phyloP scores from a whole-genome alignment of 2,888 invertebrate species.

The Syrphus vitripennis region DNA sequence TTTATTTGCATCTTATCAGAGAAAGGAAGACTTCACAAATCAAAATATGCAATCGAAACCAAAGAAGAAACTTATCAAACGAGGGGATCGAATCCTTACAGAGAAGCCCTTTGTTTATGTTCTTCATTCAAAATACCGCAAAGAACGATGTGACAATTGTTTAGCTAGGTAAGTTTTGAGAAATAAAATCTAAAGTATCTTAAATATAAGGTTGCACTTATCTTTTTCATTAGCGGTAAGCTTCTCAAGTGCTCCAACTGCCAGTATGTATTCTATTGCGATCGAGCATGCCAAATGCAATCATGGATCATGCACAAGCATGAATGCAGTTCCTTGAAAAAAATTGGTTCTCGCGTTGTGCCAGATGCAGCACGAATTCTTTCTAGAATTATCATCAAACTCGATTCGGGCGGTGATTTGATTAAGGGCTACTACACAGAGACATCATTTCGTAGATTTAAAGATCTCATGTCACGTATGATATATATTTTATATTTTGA shows the following conservation, averaged over 20 bases:
- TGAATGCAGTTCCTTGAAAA: constrained; percentile 90
- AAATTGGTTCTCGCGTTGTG: constrained; percentile 86
- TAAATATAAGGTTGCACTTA: not conserved
- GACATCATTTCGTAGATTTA: constrained; percentile 88
- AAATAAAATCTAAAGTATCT: constrained; percentile 6
- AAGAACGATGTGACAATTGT: constrained; percentile 89
- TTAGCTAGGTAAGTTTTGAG: constrained; percentile 86
- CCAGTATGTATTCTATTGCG: constrained; percentile 92
- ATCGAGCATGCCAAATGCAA: constrained; percentile 89
- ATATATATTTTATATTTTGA: not conserved
- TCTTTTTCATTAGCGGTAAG: constrained; percentile 83
- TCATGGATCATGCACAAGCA: constrained; percentile 92
- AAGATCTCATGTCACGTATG: constrained; percentile 95
- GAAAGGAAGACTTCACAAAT: not conserved
- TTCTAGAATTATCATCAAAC: constrained; percentile 85
- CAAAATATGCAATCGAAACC: constrained; percentile 48
- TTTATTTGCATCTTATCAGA: not conserved
- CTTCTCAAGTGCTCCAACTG: constrained; percentile 92
- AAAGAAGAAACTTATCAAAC: constrained; percentile 75
- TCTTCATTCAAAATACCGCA: constrained; percentile 86
- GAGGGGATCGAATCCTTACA: constrained; percentile 86
- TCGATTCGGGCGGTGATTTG: constrained; percentile 85
- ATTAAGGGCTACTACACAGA: constrained; percentile 87
- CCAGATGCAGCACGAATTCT: constrained; percentile 92
- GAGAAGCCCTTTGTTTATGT: constrained; percentile 90